Conservation (phyloP, 1,140 invertebrate species). For the Drosophila arawakana region DNA sequence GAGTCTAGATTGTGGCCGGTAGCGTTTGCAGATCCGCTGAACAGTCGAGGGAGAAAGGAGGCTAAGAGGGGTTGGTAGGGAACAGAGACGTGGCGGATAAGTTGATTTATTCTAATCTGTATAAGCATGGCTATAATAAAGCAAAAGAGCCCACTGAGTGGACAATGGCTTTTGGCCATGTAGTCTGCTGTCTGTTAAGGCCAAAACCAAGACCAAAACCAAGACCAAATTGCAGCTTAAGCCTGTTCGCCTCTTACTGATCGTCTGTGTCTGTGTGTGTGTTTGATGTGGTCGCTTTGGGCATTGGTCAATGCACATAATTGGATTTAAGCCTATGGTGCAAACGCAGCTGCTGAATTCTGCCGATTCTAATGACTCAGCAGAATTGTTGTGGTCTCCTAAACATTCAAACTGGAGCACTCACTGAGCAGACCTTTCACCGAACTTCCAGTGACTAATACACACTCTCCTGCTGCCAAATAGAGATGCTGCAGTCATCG, state of each 20-base stretch:
- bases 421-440: conserved; percentile 47
- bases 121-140: conserved; percentile 80
- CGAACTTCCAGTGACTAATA: conserved; percentile 38
- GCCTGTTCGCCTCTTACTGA: conserved; percentile 14
- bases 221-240: conserved; percentile 47
- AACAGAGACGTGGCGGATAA: conserved; percentile 35
- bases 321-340: conserved; percentile 77
- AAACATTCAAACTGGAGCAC: conserved; percentile 8
- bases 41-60: conserved; percentile 9
- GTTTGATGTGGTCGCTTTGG: conserved; percentile 46
- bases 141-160: conserved; percentile 73
- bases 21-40: conserved; percentile 67
- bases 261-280: conserved; percentile 11
- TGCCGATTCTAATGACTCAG: conserved; percentile 73
- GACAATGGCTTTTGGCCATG: conserved; percentile 70
- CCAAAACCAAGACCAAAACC: conserved; percentile 46
- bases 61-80: conserved; percentile 21
- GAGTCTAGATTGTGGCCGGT: conserved; percentile 65
- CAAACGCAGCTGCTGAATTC: conserved; percentile 61
- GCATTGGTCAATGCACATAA: conserved; percentile 64
- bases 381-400: conserved; percentile 8
- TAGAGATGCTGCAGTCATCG: conserved; percentile 67
- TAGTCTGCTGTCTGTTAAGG: conserved; percentile 24
- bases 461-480: conserved; percentile 42
- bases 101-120: conserved; percentile 82